Conservation (phyloP, 2,113 vertebrate species). For the Crypturellus undulatus region DNA sequence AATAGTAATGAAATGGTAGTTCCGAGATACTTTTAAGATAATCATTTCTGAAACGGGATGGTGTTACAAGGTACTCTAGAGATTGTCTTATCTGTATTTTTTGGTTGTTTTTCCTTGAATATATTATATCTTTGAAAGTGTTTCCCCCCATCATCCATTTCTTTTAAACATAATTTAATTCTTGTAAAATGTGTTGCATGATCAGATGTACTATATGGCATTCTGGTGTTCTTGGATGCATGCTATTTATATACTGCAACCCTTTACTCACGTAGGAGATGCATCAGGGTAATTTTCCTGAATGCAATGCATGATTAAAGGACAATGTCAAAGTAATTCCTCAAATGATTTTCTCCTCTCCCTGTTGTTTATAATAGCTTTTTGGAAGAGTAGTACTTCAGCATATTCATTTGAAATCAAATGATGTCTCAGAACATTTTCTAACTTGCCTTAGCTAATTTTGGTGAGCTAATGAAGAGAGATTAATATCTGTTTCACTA, state of each 20-base stretch:
- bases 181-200: constrained; percentile 6
- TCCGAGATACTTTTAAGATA: background rate
- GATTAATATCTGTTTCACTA: constrained; percentile 80
- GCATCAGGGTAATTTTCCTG: constrained; percentile 48
- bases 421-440: constrained; percentile 65
- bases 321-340: constrained; percentile 61
- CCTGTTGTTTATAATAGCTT: constrained; percentile 41
- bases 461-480: constrained; percentile 72
- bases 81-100: background rate
- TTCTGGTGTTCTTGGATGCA: background rate
- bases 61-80: background rate
- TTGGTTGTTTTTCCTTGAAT: constrained; percentile 5
- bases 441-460: constrained; percentile 60
- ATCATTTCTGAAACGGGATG: background rate
- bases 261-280: constrained; percentile 3
- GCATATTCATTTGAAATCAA: constrained; percentile 53
- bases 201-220: background rate
- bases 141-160: background rate
- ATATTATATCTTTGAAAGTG: constrained; percentile 9
- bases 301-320: constrained; percentile 56
- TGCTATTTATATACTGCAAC: constrained; percentile 21
- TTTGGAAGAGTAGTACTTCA: constrained; percentile 41
- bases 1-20: background rate
- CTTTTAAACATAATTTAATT: background rate
- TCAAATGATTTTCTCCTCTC: constrained; percentile 19